A percentile compares a stretch with the other conserved stretches of the same genome.
Conservation (phyloP, 2,888 invertebrate genomes). For the Beris morrisii region DNA sequence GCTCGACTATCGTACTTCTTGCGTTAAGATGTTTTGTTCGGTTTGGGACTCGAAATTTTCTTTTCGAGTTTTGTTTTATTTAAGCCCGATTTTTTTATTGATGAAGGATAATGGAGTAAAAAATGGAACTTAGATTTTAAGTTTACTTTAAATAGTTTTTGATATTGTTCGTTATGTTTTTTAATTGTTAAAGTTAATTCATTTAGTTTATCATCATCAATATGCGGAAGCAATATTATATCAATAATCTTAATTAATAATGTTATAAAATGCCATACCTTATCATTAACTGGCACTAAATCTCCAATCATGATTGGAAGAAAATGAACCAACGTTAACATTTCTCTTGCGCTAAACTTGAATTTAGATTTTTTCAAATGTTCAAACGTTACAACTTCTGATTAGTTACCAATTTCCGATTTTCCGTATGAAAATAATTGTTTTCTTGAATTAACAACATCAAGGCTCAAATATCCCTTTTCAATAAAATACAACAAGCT, state of each 20-base stretch:
- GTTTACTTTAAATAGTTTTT: neutral
- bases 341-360: too few species aligned
- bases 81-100: constrained; percentile 30
- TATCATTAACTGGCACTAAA: constrained; percentile 35
- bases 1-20: too few species aligned
- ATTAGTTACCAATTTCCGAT: constrained; percentile 32
- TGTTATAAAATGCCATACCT: constrained; percentile 31
- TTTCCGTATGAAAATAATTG: constrained; percentile 33
- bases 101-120: constrained; percentile 36
- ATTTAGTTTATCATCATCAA: too few species aligned
- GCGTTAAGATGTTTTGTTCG: too few species aligned
- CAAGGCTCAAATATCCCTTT: constrained; percentile 31
- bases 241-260: constrained; percentile 30
- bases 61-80: too few species aligned
- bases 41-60: too few species aligned
- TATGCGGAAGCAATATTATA: constrained; percentile 6
- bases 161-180: constrained; percentile 1
- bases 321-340: too few species aligned
- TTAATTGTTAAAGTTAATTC: too few species aligned
- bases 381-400: constrained; percentile 16
- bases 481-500: constrained; percentile 17
- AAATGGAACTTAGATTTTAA: constrained; percentile 38
- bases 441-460: constrained; percentile 29
- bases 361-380: constrained; percentile 33
- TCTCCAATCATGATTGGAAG: constrained; percentile 39